A percentile compares a stretch with the other conserved stretches of the same genome.
phyloP scores from a whole-genome alignment of 1,140 invertebrate genomes.

The Coptotermes formosanus region DNA sequence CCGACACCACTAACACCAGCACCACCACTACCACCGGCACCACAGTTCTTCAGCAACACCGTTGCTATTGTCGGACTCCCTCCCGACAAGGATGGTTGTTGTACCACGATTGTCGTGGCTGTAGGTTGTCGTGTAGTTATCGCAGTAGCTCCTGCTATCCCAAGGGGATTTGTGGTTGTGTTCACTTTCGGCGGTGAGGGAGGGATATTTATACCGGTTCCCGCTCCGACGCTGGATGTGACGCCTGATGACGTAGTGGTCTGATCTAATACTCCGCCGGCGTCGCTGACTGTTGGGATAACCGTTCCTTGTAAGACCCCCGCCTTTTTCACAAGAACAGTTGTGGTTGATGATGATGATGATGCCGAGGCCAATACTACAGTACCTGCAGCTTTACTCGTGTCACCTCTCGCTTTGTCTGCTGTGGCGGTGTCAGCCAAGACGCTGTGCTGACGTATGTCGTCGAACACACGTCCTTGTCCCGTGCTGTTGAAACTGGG shows the following conservation, averaged over 20 bases:
- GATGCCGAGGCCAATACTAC: not conserved
- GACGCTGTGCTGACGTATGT: no score
- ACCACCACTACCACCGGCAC: not conserved
- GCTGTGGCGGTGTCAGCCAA: not conserved
- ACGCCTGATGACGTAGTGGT: not conserved
- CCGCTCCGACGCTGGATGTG: not conserved
- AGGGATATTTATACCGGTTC: conserved; percentile 17
- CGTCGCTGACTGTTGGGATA: not conserved
- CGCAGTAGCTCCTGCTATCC: not conserved
- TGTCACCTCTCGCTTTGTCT: not conserved
- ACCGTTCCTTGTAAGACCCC: not conserved
- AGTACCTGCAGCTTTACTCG: not conserved
- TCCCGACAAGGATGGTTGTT: not conserved
- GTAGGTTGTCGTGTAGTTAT: not conserved
- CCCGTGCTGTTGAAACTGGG: not conserved
- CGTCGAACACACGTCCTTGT: not conserved
- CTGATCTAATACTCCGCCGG: not conserved
- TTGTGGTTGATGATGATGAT: not conserved
- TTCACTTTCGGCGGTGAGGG: not conserved
- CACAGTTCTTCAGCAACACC: conserved; percentile 25
- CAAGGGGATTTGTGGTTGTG: conserved; percentile 29
- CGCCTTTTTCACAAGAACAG: not conserved
- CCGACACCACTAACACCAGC: not conserved
- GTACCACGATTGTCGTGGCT: not conserved
- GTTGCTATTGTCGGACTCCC: conserved; percentile 26